A percentile compares a stretch with the other conserved stretches of the same genome.
phyloP scores from a whole-genome alignment of 2,797 vertebrate species.

The Esox lucius region DNA sequence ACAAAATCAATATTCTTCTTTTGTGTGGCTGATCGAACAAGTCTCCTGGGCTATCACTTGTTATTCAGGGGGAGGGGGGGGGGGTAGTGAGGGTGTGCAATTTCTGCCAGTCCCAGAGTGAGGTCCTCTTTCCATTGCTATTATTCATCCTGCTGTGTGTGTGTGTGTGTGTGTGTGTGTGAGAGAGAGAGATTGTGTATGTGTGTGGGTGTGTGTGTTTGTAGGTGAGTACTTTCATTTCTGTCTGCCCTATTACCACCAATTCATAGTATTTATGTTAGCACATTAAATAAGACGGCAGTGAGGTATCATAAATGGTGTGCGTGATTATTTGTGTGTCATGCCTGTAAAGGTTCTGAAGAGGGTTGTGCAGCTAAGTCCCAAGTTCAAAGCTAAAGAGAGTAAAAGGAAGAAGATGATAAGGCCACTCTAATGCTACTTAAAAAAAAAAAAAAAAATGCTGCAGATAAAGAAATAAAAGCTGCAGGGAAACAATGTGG shows the following conservation, averaged over 20 bases:
- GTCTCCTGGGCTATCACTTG: neutral
- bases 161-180: slow-evolving; percentile 17
- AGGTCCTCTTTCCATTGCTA: neutral
- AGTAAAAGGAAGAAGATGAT: slow-evolving; percentile 78
- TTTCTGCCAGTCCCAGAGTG: neutral
- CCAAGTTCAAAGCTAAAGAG: slow-evolving; percentile 75
- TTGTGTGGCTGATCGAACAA: slow-evolving; percentile 4
- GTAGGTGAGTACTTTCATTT: slow-evolving; percentile 23
- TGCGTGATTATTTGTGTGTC: slow-evolving; percentile 20
- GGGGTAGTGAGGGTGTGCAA: neutral
- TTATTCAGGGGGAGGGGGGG: slow-evolving; percentile 1
- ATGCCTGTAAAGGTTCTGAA: slow-evolving; percentile 54
- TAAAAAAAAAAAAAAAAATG: no score
- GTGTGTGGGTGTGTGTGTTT: slow-evolving; percentile 9
- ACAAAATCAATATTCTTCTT: slow-evolving; percentile 1
- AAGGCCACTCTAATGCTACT: slow-evolving; percentile 73
- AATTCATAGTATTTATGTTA: slow-evolving; percentile 20
- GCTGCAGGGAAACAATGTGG: slow-evolving; percentile 74
- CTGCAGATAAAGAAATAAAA: slow-evolving; percentile 73
- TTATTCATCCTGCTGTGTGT: slow-evolving; percentile 7
- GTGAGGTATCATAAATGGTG: slow-evolving; percentile 47
- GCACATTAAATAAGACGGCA: slow-evolving; percentile 18
- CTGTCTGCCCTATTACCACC: slow-evolving; percentile 21
- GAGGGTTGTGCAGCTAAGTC: slow-evolving; percentile 59
- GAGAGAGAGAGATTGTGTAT: neutral